Evolutionary conservation across 1,140 invertebrate species (phyloP).

Genomic region (Ceratosolen fusciceps): DNA sequence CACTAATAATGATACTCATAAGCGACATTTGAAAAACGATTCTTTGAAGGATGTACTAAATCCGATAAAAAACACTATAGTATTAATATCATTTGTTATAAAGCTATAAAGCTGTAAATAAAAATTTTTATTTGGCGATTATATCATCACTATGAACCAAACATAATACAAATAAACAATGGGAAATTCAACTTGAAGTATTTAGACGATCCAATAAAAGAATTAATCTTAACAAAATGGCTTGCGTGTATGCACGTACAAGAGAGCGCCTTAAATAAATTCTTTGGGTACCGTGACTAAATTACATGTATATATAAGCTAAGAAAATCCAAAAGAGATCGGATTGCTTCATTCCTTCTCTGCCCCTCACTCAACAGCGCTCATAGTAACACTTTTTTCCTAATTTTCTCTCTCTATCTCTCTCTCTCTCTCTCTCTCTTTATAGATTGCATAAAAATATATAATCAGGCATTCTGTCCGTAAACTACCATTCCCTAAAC

Average conservation of each 20-base stretch:
- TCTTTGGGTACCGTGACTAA: slow-evolving; percentile 9
- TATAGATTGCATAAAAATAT: too few relatives aligned
- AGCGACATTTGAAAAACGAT: not conserved
- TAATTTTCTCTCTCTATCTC: not conserved
- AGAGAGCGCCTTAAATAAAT: slow-evolving; percentile 14
- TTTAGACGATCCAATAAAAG: slow-evolving; percentile 34
- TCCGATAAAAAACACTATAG: not conserved
- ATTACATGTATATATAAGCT: not conserved
- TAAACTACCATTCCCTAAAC: not conserved
- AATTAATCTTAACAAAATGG: slow-evolving; percentile 46
- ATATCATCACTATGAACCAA: not conserved
- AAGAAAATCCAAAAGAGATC: slow-evolving; percentile 33
- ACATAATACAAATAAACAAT: not conserved
- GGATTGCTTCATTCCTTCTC: slow-evolving; percentile 30
- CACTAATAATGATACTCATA: not conserved
- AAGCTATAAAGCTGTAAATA: not conserved
- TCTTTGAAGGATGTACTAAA: not conserved
- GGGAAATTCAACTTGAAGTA: not conserved
- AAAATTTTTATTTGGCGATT: not conserved
- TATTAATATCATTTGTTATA: not conserved
- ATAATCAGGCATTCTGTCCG: not conserved
- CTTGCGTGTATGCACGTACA: not conserved
- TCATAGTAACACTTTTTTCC: not conserved
- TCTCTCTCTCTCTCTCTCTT: slow-evolving; percentile 9
- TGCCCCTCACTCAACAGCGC: not conserved